A percentile compares a stretch with the other conserved stretches of the same genome.
Evolutionary conservation across 2,113 vertebrate species (phyloP).

Genomic region (Tragelaphus scriptus): DNA sequence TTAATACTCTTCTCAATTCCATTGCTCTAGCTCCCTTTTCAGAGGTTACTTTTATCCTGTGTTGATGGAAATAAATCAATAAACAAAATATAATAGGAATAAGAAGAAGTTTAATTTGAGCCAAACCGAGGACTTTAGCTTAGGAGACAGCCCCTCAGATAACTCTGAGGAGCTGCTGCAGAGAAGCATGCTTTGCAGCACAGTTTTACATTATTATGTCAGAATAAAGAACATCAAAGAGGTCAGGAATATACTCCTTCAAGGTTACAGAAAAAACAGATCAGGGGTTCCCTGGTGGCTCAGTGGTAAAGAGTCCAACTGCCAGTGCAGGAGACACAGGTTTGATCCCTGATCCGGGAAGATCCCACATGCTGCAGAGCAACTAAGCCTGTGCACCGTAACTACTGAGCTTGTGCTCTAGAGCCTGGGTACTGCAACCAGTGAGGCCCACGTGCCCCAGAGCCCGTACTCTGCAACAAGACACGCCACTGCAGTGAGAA

Average conservation of each 20-base stretch:
- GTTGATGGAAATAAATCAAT: neutral
- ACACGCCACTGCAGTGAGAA: neutral
- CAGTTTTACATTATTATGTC: neutral
- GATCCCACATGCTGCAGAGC: neutral
- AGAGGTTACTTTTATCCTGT: neutral
- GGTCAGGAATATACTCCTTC: neutral
- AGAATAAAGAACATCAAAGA: neutral
- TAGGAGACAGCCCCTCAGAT: neutral
- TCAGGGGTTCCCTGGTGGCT: neutral
- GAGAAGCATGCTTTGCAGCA: neutral
- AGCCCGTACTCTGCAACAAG: neutral
- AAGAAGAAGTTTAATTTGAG: neutral
- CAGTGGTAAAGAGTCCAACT: neutral
- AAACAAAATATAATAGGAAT: neutral
- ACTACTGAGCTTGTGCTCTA: neutral
- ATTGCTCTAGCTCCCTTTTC: neutral
- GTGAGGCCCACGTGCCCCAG: neutral
- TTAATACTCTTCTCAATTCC: neutral
- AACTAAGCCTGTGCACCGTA: neutral
- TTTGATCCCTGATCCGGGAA: neutral
- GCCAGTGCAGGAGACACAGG: neutral
- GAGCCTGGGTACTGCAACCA: neutral
- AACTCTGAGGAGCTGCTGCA: neutral
- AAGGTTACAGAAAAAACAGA: neutral
- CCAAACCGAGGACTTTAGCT: neutral